Base-by-base conservation (phyloP, 1,140 invertebrate genomes). In the Temnothorax longispinosus region DNA sequence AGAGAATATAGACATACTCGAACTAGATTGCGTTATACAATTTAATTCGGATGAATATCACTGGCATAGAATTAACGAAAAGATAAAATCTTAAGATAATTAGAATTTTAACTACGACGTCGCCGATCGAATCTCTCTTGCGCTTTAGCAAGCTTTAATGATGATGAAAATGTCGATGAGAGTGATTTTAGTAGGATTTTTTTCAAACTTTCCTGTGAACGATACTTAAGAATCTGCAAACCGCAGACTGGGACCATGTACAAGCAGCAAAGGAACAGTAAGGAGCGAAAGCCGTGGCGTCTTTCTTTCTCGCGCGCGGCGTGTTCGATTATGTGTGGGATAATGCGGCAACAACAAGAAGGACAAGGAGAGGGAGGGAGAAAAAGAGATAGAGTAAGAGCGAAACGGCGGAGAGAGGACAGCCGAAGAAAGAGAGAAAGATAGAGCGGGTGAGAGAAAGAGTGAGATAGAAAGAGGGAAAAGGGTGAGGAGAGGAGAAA, bases 261-360 rank as follows among this genome's bases (percentile, higher is more conserved):
- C 88, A 86, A 89, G 85, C 81, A 91, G 71, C 87, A 64, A 78
- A 89, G 85, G 85, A 87, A 81, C 44, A 77, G 74, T 54, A 72
- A 69, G 84, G 65, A 86, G 87, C 89, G 78, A 90, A 84, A 90
- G 86, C 89, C 81, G 80, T 88, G 60, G 78, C 80, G 76, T 86
- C 54, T 85, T 38, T 58, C 41, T 64, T 47, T 84, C 62, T 78
- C 38, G 3, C 50, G 88, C 84, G 58, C 82, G 21, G 82, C 38
- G 89, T 27, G 27, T 91, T 93, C 93, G 93, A 93, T 94, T 93
- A 93, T 94, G 92, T 91, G 91, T 92, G 89, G 92, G 92, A 94
- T 94, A 94, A 93, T 93, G 90, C 92, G 90, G 92, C 92, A 91
- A 93, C 91, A 93, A 93, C 88, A 91, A 90, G 91, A 90, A 74